Evolutionary conservation across 2,888 invertebrate genomes (phyloP).

Genomic region (Melikaiella ostensackeni): DNA sequence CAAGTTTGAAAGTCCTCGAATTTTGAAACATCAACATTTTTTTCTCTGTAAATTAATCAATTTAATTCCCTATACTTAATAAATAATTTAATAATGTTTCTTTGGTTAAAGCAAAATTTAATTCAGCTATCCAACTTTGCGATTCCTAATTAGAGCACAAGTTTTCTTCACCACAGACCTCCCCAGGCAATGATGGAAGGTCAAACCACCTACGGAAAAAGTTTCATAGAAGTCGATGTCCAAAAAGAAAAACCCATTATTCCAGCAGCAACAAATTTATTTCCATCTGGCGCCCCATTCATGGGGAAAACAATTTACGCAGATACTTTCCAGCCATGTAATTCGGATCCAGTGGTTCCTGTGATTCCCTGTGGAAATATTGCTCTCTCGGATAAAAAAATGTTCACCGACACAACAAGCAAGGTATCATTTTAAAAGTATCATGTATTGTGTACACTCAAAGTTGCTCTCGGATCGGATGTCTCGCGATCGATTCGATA

Average conservation of each 20-base stretch:
- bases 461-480: background rate
- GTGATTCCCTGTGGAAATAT: constrained; percentile 66
- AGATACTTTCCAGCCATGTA: constrained; percentile 66
- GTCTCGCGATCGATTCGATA: background rate
- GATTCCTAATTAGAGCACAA: background rate
- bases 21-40: no score
- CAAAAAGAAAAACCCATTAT: constrained; percentile 60
- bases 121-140: background rate
- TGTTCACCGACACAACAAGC: constrained; percentile 71
- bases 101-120: background rate
- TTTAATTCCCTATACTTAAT: no score
- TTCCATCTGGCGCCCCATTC: constrained; percentile 59
- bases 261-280: constrained; percentile 53
- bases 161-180: constrained; percentile 53
- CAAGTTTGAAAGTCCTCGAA: no score
- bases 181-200: constrained; percentile 66
- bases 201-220: constrained; percentile 72
- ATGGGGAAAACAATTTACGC: constrained; percentile 62
- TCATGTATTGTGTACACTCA: background rate
- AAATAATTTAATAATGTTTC: background rate
- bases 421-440: constrained; percentile 63
- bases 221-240: constrained; percentile 63
- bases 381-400: constrained; percentile 62
- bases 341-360: constrained; percentile 54
- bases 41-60: no score